Base-by-base conservation (phyloP, 2,888 invertebrate genomes). In the Iselma pallidipennis region DNA sequence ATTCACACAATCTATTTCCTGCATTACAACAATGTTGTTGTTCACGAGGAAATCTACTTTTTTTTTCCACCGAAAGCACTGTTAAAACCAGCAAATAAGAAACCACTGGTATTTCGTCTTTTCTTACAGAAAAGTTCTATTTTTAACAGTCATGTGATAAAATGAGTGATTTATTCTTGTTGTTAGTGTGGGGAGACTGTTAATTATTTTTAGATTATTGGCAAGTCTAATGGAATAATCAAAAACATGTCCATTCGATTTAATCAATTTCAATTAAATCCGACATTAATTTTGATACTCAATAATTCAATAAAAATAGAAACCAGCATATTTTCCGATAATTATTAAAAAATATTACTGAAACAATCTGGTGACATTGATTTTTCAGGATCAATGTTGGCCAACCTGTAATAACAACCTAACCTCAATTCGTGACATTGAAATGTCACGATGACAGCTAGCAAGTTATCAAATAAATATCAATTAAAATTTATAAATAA, bases 121-220 rank as follows among this genome's bases (percentile, higher is more conserved):
- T 45, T 54, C 49, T 37, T 48, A 16, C 9, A 25, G 14, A 50
- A 29, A 42, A 28, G 23, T 48, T 53, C 65, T 65, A 65, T 65
- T 65, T 61, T 57, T 65, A 65, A 56, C 9, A 49, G 49, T 55
- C 61, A 58, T 61, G 57, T 63, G 63, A 63, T 60, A 49, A n/a
- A n/a, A 61, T 57, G 57, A 57, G 51, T 52, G 51, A 62, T 45
- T 48, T 52, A 52, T 48, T 54, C 37, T n/a, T n/a, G 21, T 19
- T 10, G 29, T 6, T 29, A 6, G 2, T 7, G 9, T 2, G 19
- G 4, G 19, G 21, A 4, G 19, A 21, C 4, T 19, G 10, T 42
- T 42, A 19, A 42, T 42, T 19, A 42, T 42, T 42, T 42, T 42
- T 42, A 42, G 42, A 42, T 42, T 42, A 42, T 42, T 42, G 42